Percentiles rank a stretch among this genome's conserved stretches.
Conservation (phyloP, 2,113 vertebrate genomes). For the Cephalopholis sonnerati region DNA sequence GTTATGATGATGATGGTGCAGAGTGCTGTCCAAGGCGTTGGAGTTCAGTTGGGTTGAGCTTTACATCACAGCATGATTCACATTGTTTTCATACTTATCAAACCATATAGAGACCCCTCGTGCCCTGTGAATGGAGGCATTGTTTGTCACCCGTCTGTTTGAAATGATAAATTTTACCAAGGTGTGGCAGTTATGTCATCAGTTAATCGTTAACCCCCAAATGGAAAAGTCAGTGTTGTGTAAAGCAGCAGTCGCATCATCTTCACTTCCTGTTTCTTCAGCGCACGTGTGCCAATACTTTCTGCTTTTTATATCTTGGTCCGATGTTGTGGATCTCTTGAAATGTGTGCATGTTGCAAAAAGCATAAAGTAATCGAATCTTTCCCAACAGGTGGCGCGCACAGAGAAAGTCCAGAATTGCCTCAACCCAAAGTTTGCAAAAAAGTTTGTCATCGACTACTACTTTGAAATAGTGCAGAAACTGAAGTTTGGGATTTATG, state of each 20-base stretch:
- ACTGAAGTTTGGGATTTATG: conserved; percentile 94
- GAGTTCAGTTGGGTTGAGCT: no score
- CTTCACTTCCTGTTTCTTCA: not conserved
- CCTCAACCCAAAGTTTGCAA: conserved; percentile 91
- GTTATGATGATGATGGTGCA: no score
- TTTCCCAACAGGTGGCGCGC: conserved; percentile 78
- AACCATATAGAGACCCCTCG: no score
- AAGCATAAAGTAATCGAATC: not conserved
- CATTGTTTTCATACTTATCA: no score
- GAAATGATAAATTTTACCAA: not conserved
- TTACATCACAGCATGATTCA: no score
- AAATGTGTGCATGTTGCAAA: not conserved
- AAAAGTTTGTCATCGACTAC: conserved; percentile 95
- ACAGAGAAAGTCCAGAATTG: conserved; percentile 96
- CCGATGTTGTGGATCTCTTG: not conserved
- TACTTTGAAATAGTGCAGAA: conserved; percentile 98
- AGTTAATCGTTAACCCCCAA: conserved; percentile 32
- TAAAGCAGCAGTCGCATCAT: not conserved
- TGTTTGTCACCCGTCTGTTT: no score
- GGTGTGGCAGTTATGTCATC: not conserved
- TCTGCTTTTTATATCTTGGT: no score
- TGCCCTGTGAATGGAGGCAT: no score
- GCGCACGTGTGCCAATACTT: not conserved
- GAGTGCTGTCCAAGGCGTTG: no score
- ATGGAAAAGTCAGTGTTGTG: conserved; percentile 21